Conservation (phyloP, 1,140 invertebrate genomes). For the Caerostris extrusa region DNA sequence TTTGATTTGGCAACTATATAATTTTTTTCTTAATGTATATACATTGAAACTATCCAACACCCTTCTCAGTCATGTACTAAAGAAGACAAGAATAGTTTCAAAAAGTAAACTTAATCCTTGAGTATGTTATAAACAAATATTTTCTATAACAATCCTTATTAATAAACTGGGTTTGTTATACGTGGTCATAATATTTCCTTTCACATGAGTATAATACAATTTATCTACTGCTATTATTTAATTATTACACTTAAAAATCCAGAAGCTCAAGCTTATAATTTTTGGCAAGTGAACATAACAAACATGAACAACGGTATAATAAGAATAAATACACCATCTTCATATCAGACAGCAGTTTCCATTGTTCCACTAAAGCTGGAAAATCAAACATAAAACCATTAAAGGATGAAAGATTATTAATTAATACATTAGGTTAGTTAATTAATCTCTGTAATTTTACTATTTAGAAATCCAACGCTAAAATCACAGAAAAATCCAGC, state of each 20-base stretch:
- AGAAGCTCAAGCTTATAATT: constrained; percentile 38
- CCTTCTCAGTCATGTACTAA: neutral
- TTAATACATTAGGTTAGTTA: too few relatives aligned
- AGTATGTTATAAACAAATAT: neutral
- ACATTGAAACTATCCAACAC: neutral
- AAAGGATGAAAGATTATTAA: too few relatives aligned
- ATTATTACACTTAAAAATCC: constrained; percentile 1
- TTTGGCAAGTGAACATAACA: constrained; percentile 29
- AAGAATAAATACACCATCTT: neutral
- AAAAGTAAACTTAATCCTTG: neutral
- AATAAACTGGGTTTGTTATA: neutral
- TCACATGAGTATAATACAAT: constrained; percentile 17
- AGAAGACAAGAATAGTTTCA: neutral
- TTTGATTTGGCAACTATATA: neutral
- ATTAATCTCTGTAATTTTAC: too few relatives aligned
- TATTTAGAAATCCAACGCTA: too few relatives aligned
- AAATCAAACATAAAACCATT: neutral
- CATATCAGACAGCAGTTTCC: constrained; percentile 52
- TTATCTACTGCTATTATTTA: constrained; percentile 5
- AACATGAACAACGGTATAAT: neutral
- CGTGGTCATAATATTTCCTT: neutral
- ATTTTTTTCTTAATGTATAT: neutral
- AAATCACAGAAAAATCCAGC: too few relatives aligned
- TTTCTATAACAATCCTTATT: neutral
- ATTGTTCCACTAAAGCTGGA: constrained; percentile 32